These are phyloP conservation scores for Drosophila grimshawi DNA, from an alignment of 1,140 invertebrate species.

Conservation along the genomic window DNA sequence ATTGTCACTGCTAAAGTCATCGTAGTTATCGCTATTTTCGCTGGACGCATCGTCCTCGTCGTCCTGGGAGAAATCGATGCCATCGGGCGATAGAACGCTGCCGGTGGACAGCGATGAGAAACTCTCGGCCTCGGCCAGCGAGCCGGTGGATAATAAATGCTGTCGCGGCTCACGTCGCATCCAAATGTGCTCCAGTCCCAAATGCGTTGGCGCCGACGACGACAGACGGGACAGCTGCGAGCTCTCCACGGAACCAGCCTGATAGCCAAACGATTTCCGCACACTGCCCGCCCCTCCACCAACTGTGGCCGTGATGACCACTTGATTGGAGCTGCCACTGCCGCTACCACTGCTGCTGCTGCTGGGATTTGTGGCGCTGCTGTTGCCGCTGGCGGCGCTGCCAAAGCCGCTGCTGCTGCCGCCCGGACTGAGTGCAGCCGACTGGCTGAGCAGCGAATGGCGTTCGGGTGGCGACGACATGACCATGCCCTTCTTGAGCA, in stretches of 20 bases:
- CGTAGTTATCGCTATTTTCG: constrained; percentile 91
- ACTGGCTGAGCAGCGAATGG: constrained; percentile 86
- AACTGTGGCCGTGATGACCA: constrained; percentile 59
- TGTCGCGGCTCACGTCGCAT: constrained; percentile 92
- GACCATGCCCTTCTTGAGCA: constrained; percentile 86
- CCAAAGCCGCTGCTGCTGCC: constrained; percentile 80
- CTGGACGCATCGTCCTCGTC: constrained; percentile 94
- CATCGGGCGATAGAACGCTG: constrained; percentile 92
- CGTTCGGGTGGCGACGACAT: constrained; percentile 85
- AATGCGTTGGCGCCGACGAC: constrained; percentile 93
- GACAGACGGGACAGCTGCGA: constrained; percentile 88
- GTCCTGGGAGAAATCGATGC: constrained; percentile 92
- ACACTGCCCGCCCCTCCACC: constrained; percentile 26
- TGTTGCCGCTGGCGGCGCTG: constrained; percentile 58
- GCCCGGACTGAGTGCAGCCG: constrained; percentile 84
- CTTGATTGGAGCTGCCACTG: constrained; percentile 44
- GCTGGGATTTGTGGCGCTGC: constrained; percentile 40
- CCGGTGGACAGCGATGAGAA: constrained; percentile 94
- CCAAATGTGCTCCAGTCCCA: constrained; percentile 90
- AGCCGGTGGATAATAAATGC: constrained; percentile 94
- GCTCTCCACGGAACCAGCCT: constrained; percentile 52
- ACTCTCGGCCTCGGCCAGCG: constrained; percentile 92
- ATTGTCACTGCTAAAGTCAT: constrained; percentile 93
- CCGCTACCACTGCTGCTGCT: not conserved
- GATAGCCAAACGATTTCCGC: constrained; percentile 72